Evolutionary conservation across 37 sponge, comb jelly and placozoan species (phyloP).

Genomic region (Geodia barretti): DNA sequence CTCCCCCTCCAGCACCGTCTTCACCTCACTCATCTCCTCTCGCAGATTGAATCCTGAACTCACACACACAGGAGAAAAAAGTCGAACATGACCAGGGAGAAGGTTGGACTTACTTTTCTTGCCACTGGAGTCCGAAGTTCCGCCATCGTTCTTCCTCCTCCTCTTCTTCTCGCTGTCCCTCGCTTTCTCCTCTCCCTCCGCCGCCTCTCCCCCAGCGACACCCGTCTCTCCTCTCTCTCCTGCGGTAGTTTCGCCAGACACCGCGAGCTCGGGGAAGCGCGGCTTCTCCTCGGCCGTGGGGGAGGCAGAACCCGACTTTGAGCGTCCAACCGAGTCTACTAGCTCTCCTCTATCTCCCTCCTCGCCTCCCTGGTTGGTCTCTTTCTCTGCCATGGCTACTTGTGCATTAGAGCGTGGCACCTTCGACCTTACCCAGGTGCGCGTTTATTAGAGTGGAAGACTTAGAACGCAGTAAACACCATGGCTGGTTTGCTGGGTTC

Average conservation of each 20-base stretch:
- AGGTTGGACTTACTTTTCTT: conserved; percentile 1
- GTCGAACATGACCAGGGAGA: neutral
- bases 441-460: neutral
- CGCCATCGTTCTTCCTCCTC: neutral
- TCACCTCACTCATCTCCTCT: conserved; percentile 66
- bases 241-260: neutral
- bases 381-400: neutral
- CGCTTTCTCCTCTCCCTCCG: neutral
- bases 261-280: no score
- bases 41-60: conserved; percentile 52
- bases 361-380: neutral
- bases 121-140: neutral
- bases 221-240: neutral
- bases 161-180: neutral
- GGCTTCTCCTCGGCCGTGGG: no score
- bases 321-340: no score
- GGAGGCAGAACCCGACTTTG: no score
- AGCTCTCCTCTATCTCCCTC: neutral
- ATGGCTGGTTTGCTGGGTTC: conserved; percentile 2
- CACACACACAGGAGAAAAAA: neutral
- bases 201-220: neutral
- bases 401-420: no score
- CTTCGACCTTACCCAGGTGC: neutral
- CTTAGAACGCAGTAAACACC: no score
- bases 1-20: conserved; percentile 24